Conservation (phyloP, 2,797 vertebrate genomes). For the Sebastes itinus region DNA sequence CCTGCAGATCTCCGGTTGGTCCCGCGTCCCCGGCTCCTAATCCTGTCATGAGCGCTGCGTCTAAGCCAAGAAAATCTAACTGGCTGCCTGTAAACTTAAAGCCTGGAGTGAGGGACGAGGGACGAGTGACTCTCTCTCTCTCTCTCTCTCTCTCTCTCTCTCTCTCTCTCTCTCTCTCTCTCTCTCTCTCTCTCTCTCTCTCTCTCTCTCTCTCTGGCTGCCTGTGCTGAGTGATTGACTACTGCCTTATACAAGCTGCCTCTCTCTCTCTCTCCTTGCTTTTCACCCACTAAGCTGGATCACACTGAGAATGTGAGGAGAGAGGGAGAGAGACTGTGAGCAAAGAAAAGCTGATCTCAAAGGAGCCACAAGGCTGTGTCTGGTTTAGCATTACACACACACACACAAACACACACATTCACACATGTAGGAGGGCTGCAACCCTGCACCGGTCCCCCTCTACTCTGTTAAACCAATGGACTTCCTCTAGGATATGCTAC, state of each 20-base stretch:
- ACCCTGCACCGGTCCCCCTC: conserved; percentile 28
- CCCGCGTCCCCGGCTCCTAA: conserved; percentile 77
- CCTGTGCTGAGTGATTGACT: not conserved
- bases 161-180: conserved; percentile 10
- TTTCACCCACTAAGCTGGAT: conserved; percentile 65
- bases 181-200: conserved; percentile 2
- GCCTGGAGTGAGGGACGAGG: conserved; percentile 65
- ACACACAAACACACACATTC: conserved; percentile 13
- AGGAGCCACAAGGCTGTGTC: conserved; percentile 48
- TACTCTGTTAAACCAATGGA: conserved; percentile 21
- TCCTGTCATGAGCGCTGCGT: conserved; percentile 79
- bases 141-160: conserved; percentile 32
- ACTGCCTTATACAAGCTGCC: not conserved
- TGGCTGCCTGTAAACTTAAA: conserved; percentile 65
- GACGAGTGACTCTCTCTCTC: conserved; percentile 52
- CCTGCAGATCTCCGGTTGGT: conserved; percentile 79
- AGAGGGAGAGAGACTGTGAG: conserved; percentile 18
- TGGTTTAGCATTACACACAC: conserved; percentile 57
- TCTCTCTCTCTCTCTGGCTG: conserved; percentile 4
- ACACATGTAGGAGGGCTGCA: conserved; percentile 44
- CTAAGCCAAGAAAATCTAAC: conserved; percentile 76
- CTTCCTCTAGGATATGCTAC: conserved; percentile 13
- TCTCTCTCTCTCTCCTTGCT: conserved; percentile 13
- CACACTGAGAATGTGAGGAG: conserved; percentile 16
- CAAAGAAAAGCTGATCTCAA: conserved; percentile 42